Percentiles rank a stretch among this genome's conserved stretches.
phyloP scores from a whole-genome alignment of 2,888 invertebrate species.

The Lasius fuliginosus region DNA sequence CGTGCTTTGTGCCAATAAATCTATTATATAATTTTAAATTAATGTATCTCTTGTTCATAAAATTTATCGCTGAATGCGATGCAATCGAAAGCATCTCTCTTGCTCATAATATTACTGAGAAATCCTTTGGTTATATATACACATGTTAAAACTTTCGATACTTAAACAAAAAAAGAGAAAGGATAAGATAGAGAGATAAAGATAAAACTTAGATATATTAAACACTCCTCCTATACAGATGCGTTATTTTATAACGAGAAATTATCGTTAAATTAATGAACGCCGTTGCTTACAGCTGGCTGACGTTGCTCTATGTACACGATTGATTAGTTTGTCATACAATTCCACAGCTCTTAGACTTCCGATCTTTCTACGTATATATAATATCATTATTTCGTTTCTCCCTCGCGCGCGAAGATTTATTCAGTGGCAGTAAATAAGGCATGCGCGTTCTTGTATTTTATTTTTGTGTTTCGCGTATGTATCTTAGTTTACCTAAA shows the following conservation, averaged over 20 bases:
- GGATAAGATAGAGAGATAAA: neutral
- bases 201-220: constrained; percentile 49
- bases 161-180: neutral
- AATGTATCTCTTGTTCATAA: constrained; percentile 17
- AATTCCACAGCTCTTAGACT: constrained; percentile 57
- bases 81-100: constrained; percentile 9
- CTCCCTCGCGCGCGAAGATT: constrained; percentile 64
- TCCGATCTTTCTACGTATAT: constrained; percentile 42
- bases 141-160: constrained; percentile 1
- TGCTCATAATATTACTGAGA: neutral
- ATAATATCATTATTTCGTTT: constrained; percentile 62
- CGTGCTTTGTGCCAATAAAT: neutral
- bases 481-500: constrained; percentile 34
- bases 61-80: constrained; percentile 18
- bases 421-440: constrained; percentile 74
- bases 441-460: constrained; percentile 68
- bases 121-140: constrained; percentile 30
- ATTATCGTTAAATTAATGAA: constrained; percentile 58
- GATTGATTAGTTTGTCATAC: constrained; percentile 55
- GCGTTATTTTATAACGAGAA: constrained; percentile 33
- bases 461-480: constrained; percentile 22
- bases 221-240: constrained; percentile 54
- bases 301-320: constrained; percentile 64
- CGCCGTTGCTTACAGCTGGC: constrained; percentile 57
- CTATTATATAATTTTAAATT: constrained; percentile 27